Evolutionary conservation across 2,797 vertebrate species (phyloP).

Genomic region (Microctenopoma stevenorrisi): DNA sequence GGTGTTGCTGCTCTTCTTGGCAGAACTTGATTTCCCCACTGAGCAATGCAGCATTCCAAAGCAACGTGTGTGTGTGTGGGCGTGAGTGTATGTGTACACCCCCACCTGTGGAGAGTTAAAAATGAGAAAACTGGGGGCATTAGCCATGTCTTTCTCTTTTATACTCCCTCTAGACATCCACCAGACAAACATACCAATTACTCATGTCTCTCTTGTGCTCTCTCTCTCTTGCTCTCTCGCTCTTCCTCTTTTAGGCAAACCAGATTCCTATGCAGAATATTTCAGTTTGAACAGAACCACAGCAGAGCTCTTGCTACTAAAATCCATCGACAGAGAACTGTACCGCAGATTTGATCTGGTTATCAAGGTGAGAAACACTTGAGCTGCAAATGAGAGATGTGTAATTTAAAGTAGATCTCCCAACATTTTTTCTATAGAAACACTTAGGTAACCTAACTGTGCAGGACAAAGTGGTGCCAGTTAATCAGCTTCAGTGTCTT

Average conservation of each 20-base stretch:
- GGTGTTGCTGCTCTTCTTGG: slow-evolving; percentile 32
- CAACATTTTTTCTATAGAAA: slow-evolving; percentile 2
- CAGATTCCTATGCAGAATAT: slow-evolving; percentile 89
- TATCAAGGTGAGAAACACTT: slow-evolving; percentile 91
- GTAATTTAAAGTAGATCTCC: slow-evolving; percentile 16
- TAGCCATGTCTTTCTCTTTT: slow-evolving; percentile 34
- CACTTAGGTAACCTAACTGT: neutral
- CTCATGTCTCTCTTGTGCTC: slow-evolving; percentile 16
- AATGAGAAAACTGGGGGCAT: slow-evolving; percentile 70
- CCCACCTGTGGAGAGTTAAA: slow-evolving; percentile 62
- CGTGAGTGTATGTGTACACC: slow-evolving; percentile 13
- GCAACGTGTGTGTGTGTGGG: slow-evolving; percentile 13
- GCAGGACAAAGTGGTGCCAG: too few species aligned
- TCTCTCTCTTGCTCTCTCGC: neutral
- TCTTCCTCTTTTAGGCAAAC: slow-evolving; percentile 86
- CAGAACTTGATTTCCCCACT: slow-evolving; percentile 66
- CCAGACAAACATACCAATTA: slow-evolving; percentile 48
- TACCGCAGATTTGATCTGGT: slow-evolving; percentile 97
- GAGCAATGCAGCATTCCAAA: slow-evolving; percentile 55
- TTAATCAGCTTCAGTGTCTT: too few species aligned
- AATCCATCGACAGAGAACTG: slow-evolving; percentile 91
- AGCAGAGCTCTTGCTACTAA: slow-evolving; percentile 90
- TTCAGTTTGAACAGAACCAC: slow-evolving; percentile 93
- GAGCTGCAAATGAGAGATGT: neutral
- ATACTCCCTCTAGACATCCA: slow-evolving; percentile 24